These are phyloP conservation scores for Cryptoblepharus egeriae DNA, from an alignment of 2,797 vertebrate genomes.

Conservation along the genomic window DNA sequence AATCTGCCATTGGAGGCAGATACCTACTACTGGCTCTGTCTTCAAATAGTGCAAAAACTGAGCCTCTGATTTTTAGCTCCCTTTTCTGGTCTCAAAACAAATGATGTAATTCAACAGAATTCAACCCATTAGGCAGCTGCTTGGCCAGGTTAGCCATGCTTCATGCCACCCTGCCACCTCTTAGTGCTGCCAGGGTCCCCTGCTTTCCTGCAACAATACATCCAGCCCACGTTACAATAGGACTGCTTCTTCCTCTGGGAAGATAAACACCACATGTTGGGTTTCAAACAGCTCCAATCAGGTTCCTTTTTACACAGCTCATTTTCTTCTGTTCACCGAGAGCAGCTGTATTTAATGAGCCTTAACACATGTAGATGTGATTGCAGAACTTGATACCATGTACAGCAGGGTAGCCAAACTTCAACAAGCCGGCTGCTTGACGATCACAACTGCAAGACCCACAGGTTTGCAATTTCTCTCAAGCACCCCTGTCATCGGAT, in stretches of 20 bases:
- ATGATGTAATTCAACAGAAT: no score
- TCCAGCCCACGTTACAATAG: not conserved
- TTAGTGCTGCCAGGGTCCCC: conserved; percentile 12
- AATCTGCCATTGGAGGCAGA: no score
- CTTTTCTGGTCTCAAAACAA: not conserved
- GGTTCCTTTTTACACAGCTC: conserved; percentile 28
- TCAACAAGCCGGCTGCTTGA: not conserved
- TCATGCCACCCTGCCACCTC: not conserved
- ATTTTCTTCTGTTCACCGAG: conserved; percentile 22
- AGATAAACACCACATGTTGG: conserved; percentile 32
- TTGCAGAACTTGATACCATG: conserved; percentile 11
- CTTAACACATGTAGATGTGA: conserved; percentile 33
- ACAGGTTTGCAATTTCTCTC: conserved; percentile 10
- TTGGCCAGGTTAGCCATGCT: not conserved
- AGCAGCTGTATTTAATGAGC: conserved; percentile 42
- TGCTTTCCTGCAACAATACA: not conserved
- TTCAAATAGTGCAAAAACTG: not conserved
- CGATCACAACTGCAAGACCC: not conserved
- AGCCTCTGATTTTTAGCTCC: no score
- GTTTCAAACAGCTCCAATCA: conserved; percentile 52
- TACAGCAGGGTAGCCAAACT: conserved; percentile 14
- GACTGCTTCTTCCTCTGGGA: not conserved
- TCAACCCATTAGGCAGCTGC: not conserved
- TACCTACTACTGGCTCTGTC: not conserved
- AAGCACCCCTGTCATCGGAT: conserved; percentile 25